A percentile compares a stretch with the other conserved stretches of the same genome.
These are phyloP conservation scores for Caradrina kadenii DNA, from an alignment of 2,888 invertebrate species.

Conservation along the genomic window DNA sequence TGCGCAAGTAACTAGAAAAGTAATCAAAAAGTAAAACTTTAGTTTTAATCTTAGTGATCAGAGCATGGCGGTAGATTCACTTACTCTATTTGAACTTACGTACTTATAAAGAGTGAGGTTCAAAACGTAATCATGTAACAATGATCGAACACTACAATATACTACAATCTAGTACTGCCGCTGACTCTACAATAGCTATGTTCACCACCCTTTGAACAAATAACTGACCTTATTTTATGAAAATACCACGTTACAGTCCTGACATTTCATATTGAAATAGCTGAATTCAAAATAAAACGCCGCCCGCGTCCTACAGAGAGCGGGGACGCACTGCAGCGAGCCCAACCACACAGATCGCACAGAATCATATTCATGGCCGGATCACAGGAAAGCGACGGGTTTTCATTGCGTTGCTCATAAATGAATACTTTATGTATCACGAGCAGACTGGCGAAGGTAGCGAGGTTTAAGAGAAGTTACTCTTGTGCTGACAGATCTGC, in stretches of 20 bases:
- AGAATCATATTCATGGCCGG: slow-evolving; percentile 43
- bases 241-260: neutral
- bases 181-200: neutral
- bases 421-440: slow-evolving; percentile 53
- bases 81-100: neutral
- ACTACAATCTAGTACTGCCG: neutral
- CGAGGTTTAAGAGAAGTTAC: neutral
- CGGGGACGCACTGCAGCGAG: slow-evolving; percentile 26
- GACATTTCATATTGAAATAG: slow-evolving; percentile 22
- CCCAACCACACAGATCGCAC: slow-evolving; percentile 15
- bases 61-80: slow-evolving; percentile 17
- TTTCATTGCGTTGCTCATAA: slow-evolving; percentile 45
- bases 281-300: slow-evolving; percentile 26
- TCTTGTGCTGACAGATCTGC: neutral
- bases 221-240: neutral
- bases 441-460: neutral
- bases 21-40: slow-evolving; percentile 29
- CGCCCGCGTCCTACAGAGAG: slow-evolving; percentile 4
- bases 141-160: neutral
- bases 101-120: neutral
- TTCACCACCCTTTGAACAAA: neutral
- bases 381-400: slow-evolving; percentile 18
- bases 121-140: neutral
- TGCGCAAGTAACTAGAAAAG: slow-evolving; percentile 33
- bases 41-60: slow-evolving; percentile 33